phyloP scores from a whole-genome alignment of 2,888 invertebrate genomes.

The Pseudeuparius sepicola region DNA sequence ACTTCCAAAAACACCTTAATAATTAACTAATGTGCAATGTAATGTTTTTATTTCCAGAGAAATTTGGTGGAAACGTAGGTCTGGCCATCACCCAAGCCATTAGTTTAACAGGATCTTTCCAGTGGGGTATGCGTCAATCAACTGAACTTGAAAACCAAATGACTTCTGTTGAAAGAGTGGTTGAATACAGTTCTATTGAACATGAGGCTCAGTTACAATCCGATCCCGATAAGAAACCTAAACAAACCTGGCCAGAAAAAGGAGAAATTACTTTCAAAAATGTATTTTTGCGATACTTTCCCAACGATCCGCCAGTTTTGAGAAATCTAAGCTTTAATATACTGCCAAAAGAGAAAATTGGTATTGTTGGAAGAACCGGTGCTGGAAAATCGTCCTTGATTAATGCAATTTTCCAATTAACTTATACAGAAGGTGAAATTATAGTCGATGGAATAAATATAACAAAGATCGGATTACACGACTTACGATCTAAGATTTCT shows the following conservation, averaged over 20 bases:
- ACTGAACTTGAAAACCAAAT: constrained; percentile 58
- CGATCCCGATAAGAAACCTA: constrained; percentile 55
- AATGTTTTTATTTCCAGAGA: constrained; percentile 31
- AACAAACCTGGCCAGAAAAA: constrained; percentile 59
- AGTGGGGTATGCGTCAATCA: constrained; percentile 71
- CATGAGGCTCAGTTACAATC: constrained; percentile 43
- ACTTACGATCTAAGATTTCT: constrained; percentile 44
- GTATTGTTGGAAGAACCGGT: constrained; percentile 75
- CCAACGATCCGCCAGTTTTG: constrained; percentile 63
- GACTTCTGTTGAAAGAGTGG: constrained; percentile 82
- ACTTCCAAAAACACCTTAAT: constrained; percentile 2
- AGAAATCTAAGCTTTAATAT: constrained; percentile 58
- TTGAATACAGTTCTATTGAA: constrained; percentile 36
- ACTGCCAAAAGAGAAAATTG: constrained; percentile 60
- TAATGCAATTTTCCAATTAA: constrained; percentile 58
- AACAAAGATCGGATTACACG: constrained; percentile 41
- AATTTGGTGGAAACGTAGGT: constrained; percentile 38
- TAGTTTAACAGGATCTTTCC: constrained; percentile 50
- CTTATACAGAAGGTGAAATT: constrained; percentile 46
- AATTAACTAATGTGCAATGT: neutral
- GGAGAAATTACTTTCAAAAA: constrained; percentile 61
- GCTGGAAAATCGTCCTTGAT: constrained; percentile 67
- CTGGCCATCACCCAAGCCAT: constrained; percentile 38
- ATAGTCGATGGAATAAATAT: constrained; percentile 51
- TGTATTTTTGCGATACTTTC: constrained; percentile 55